Base-by-base conservation (phyloP, 2,888 invertebrate genomes). In the Pyrochroa serraticornis region DNA sequence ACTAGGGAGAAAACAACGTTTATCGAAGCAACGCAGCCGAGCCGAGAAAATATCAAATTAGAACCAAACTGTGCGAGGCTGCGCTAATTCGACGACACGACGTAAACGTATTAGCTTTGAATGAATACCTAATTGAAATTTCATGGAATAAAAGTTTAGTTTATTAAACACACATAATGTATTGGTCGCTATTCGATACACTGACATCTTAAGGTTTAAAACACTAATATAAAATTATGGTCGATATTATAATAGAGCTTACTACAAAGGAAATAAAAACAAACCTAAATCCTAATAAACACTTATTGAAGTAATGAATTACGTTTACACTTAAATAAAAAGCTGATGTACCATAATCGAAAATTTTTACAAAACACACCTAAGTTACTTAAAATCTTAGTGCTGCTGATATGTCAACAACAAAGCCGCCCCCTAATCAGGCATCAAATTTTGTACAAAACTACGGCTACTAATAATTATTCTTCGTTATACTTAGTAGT, bases 391-490 rank as follows among this genome's bases (percentile, higher is more conserved):
- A 44, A 56, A 52, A 42, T 33, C n/a, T 43, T 53, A 39, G 12
- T 58, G 60, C 51, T 57, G 63, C 64, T 60, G 66, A 67, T 67
- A 66, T 67, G 64, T 66, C 58, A 64, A 64, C 63, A 66, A 61
- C 58, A 68, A 60, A 68, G 68, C 66, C 55, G 64, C 63, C 65
- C 44, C 46, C 46, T 58, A 54, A 50, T 32, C 47, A 52, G 59
- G 50, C 56, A 48, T 48, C 33, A 31, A 62, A 63, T 65, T 66
- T 68, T 69, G 71, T 71, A 71, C 63, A 71, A 71, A 71, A 71
- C 69, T 71, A 70, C 60, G 46, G 22, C 22, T 58, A 60, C 63
- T 63, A 58, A 62, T 60, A 52, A 55, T 65, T 57, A 57, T 58
- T 56, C 51, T 57, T 37, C 39, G 31, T 45, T 52, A 32, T 7